Percentiles rank a stretch among this genome's conserved stretches.
Evolutionary conservation across 2,888 invertebrate genomes (phyloP).

Genomic region (Petrolisthes cinctipes): DNA sequence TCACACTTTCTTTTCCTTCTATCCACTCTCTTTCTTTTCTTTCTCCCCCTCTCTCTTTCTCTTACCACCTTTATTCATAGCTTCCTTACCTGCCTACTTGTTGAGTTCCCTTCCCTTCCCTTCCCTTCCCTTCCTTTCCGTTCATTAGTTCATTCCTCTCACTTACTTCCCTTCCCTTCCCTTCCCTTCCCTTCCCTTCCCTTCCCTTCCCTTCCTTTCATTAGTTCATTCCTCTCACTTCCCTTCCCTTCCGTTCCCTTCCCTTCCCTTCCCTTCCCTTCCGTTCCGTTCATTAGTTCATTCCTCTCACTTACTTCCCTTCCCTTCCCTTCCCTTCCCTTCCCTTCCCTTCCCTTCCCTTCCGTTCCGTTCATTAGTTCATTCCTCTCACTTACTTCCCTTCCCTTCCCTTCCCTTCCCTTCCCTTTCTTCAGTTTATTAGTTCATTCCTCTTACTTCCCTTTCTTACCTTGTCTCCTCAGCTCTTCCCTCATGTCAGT

Average conservation of each 20-base stretch:
- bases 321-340: neutral
- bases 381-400: too few species aligned
- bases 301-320: neutral
- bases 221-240: neutral
- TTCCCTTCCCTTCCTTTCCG: neutral
- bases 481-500: neutral
- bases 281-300: neutral
- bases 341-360: neutral
- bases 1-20: too few species aligned
- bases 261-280: neutral
- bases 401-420: neutral
- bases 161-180: neutral
- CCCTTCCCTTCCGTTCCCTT: neutral
- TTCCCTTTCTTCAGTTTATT: neutral
- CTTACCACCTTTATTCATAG: neutral
- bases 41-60: neutral
- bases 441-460: neutral
- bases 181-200: neutral
- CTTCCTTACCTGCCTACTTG: neutral
- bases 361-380: too few species aligned
- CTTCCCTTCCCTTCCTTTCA: neutral
- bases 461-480: neutral
- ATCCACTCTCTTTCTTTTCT: too few species aligned
- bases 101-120: neutral
- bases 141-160: neutral